phyloP scores from a whole-genome alignment of 53 echinoderm and acorn worm species.

The Echinarachnius parma region DNA sequence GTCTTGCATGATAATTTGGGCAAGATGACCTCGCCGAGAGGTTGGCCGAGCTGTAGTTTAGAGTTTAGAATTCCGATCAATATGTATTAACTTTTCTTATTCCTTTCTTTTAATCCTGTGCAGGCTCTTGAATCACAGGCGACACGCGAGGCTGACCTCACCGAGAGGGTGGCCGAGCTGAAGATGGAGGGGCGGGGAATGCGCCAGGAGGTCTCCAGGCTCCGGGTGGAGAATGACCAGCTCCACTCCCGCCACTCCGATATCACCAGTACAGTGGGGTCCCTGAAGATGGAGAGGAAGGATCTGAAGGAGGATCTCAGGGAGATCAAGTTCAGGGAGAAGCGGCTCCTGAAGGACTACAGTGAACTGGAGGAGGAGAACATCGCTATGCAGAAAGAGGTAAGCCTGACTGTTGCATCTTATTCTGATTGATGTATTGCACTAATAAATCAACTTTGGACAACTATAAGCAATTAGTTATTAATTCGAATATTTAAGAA shows the following conservation, averaged over 20 bases:
- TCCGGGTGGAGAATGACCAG: constrained; percentile 78
- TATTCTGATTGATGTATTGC: too few species aligned
- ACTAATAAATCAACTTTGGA: too few species aligned
- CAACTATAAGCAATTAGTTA: too few species aligned
- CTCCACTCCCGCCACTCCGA: constrained; percentile 69
- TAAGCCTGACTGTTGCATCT: too few species aligned
- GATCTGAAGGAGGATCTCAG: constrained; percentile 77
- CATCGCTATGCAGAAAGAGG: constrained; percentile 97
- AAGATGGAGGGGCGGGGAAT: constrained; percentile 69
- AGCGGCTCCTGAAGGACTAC: constrained; percentile 83
- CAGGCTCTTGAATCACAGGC: too few species aligned
- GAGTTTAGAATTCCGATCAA: too few species aligned
- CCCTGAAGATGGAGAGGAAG: constrained; percentile 64
- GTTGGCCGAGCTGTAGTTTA: too few species aligned
- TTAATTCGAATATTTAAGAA: too few species aligned
- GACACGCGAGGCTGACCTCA: constrained; percentile 79
- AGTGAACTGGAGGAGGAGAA: constrained; percentile 98
- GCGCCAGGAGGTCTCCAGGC: constrained; percentile 67
- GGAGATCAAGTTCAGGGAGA: constrained; percentile 88
- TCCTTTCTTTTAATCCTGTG: too few species aligned
- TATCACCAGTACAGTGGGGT: constrained; percentile 54
- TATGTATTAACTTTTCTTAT: too few species aligned
- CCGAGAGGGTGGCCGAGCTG: constrained; percentile 67
- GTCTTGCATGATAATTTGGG: too few species aligned
- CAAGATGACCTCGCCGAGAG: too few species aligned